phyloP scores from a whole-genome alignment of 1,140 invertebrate genomes.

The Atta texana region DNA sequence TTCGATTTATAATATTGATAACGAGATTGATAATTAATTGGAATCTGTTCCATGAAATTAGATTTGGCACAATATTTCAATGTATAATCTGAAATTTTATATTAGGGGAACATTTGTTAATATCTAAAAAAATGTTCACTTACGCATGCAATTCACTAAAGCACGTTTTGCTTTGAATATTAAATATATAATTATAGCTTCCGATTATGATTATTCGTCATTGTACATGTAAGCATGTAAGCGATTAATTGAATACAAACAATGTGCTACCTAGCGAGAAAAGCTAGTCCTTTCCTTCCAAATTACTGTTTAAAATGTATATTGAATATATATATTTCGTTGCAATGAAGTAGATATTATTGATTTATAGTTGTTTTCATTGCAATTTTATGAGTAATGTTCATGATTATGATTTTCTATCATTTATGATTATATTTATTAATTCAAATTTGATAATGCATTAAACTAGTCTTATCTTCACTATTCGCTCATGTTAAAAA shows the following conservation, averaged over 20 bases:
- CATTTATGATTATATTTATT: neutral
- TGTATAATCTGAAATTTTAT: neutral
- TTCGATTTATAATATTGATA: neutral
- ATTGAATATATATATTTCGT: neutral
- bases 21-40: neutral
- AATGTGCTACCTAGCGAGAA: neutral
- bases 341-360: neutral
- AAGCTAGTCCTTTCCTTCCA: neutral
- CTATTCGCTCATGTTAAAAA: neutral
- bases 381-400: neutral
- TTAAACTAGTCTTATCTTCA: neutral
- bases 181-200: neutral
- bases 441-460: neutral
- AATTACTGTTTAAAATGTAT: neutral
- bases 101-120: neutral
- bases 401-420: slow-evolving; percentile 12
- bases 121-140: no score
- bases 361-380: neutral
- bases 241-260: neutral
- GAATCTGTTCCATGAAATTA: neutral
- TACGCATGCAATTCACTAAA: neutral
- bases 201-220: neutral
- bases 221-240: neutral
- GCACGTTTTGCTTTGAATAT: neutral
- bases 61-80: neutral